Conservation (phyloP, 2,888 invertebrate species). For the Atethmia centrago region DNA sequence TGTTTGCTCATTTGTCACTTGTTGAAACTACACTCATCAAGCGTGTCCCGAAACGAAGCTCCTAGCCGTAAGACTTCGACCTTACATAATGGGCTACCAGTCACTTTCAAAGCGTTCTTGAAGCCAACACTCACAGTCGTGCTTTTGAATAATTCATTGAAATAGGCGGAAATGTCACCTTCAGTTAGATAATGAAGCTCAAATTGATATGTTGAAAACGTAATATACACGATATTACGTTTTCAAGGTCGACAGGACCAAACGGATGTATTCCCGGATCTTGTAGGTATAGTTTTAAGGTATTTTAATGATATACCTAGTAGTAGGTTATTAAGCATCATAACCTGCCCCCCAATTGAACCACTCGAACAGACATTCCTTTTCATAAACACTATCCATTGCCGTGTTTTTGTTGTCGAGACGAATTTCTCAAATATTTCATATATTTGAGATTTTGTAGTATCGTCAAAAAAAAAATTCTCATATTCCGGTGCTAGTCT, state of each 20-base stretch:
- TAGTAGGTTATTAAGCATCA: not conserved
- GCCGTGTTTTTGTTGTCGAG: not conserved
- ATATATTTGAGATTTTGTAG: not conserved
- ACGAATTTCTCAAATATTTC: not conserved
- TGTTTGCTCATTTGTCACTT: not conserved
- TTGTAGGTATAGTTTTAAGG: slow-evolving; percentile 3
- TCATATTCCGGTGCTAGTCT: too few species aligned
- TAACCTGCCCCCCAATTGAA: not conserved
- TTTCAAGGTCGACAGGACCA: slow-evolving; percentile 49
- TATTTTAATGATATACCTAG: not conserved
- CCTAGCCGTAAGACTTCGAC: not conserved
- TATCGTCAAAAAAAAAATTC: not conserved
- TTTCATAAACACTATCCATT: not conserved
- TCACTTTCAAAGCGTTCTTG: slow-evolving; percentile 19
- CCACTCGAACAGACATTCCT: not conserved
- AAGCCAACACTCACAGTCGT: slow-evolving; percentile 35
- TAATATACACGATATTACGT: not conserved
- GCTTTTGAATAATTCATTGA: slow-evolving; percentile 53
- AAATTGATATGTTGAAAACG: slow-evolving; percentile 43
- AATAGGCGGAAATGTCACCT: slow-evolving; percentile 59
- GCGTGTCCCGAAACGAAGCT: not conserved
- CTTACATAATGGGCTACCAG: not conserved
- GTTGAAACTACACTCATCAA: not conserved
- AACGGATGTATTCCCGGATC: slow-evolving; percentile 59
- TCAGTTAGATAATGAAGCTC: slow-evolving; percentile 18